phyloP scores from a whole-genome alignment of 2,888 invertebrate species.

The Ypsolopha sequella region DNA sequence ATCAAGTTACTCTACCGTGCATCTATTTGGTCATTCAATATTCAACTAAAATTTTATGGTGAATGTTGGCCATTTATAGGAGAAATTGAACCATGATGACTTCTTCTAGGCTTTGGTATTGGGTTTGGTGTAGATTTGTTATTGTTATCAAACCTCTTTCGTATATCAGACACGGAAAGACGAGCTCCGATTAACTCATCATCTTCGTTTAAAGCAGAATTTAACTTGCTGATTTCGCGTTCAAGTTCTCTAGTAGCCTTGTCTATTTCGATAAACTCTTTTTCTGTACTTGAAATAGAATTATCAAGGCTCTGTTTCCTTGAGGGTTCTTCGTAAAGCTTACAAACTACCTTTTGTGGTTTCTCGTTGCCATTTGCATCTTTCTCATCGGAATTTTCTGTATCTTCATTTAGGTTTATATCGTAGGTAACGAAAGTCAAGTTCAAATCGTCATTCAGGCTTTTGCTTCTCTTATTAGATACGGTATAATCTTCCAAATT shows the following conservation, averaged over 20 bases:
- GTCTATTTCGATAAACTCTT: constrained; percentile 60
- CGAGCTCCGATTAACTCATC: constrained; percentile 36
- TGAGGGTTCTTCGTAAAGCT: constrained; percentile 39
- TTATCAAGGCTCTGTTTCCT: constrained; percentile 52
- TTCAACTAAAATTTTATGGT: not conserved
- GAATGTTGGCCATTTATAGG: constrained; percentile 13
- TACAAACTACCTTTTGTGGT: constrained; percentile 54
- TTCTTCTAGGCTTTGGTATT: constrained; percentile 70
- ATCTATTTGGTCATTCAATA: not conserved
- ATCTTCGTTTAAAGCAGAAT: constrained; percentile 56
- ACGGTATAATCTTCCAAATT: constrained; percentile 54
- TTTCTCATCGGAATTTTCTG: constrained; percentile 11
- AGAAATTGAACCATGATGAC: constrained; percentile 47
- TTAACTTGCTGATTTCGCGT: constrained; percentile 57
- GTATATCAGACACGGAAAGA: constrained; percentile 58
- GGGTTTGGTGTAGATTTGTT: constrained; percentile 62
- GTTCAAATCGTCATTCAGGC: constrained; percentile 44
- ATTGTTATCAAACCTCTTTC: constrained; percentile 63
- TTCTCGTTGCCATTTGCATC: constrained; percentile 49
- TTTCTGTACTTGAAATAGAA: constrained; percentile 55
- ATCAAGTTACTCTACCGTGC: not conserved
- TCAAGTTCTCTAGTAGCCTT: constrained; percentile 55
- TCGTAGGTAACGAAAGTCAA: constrained; percentile 41
- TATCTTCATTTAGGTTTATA: constrained; percentile 47
- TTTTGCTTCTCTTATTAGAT: constrained; percentile 54